A percentile compares a stretch with the other conserved stretches of the same genome.
These are phyloP conservation scores for Orius insidiosus DNA, from an alignment of 1,140 invertebrate species.

Conservation along the genomic window DNA sequence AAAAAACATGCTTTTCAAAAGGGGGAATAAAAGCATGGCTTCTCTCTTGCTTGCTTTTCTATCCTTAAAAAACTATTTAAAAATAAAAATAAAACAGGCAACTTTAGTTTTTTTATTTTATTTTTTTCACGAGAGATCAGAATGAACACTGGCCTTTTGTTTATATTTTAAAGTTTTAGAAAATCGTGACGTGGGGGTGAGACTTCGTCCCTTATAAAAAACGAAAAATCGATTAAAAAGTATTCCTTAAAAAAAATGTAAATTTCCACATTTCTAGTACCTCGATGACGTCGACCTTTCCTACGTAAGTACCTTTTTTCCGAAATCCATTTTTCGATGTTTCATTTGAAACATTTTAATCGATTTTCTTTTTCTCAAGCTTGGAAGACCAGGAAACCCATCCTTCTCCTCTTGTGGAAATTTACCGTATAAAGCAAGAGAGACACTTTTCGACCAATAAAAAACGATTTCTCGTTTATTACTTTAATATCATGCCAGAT, in stretches of 20 bases:
- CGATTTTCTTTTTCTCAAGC: too few relatives aligned
- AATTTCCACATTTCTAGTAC: constrained; percentile 13
- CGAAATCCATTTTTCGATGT: too few relatives aligned
- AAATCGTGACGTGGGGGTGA: neutral
- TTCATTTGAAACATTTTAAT: too few relatives aligned
- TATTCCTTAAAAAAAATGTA: constrained; percentile 2
- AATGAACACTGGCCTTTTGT: constrained; percentile 3
- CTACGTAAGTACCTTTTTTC: constrained; percentile 11
- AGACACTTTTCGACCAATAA: too few relatives aligned
- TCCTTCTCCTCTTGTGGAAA: too few relatives aligned
- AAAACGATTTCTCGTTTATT: too few relatives aligned
- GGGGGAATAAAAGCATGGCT: constrained; percentile 12
- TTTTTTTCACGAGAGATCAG: constrained; percentile 11
- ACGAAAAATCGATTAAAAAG: too few relatives aligned
- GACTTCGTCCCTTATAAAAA: too few relatives aligned
- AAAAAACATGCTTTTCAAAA: constrained; percentile 1
- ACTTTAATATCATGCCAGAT: too few relatives aligned
- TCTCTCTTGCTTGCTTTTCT: constrained; percentile 16
- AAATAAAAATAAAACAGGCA: neutral
- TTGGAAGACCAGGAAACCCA: too few relatives aligned
- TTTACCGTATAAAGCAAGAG: too few relatives aligned
- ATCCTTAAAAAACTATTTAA: constrained; percentile 9
- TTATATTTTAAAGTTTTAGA: constrained; percentile 1
- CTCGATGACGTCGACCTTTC: constrained; percentile 8
- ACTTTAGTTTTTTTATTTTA: constrained; percentile 8